Conservation (phyloP, 2,888 invertebrate species). For the Ecdyonurus torrentis region DNA sequence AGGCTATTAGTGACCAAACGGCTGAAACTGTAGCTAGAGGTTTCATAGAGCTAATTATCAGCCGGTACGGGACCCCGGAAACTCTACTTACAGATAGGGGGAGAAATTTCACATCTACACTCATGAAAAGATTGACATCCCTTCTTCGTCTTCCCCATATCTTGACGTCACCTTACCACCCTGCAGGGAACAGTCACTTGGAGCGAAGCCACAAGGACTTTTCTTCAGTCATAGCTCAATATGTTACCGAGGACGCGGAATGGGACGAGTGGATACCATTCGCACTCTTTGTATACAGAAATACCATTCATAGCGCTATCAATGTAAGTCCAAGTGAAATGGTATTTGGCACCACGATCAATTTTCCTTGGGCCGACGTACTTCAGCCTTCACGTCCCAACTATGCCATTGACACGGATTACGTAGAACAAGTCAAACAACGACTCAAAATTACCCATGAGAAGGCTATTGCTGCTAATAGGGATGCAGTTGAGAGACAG, state of each 20-base stretch:
- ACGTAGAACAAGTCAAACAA: neutral
- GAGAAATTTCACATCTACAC: neutral
- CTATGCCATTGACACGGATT: neutral
- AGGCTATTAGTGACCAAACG: constrained; percentile 15
- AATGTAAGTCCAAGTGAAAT: neutral
- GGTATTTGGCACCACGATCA: neutral
- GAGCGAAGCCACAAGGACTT: neutral
- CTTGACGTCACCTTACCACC: neutral
- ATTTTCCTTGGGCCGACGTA: neutral
- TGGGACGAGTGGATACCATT: neutral
- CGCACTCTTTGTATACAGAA: neutral
- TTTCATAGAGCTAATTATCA: neutral
- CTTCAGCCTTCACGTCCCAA: neutral
- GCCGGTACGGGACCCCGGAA: neutral
- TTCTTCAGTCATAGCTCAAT: neutral
- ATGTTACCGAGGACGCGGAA: neutral
- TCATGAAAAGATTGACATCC: constrained; percentile 8
- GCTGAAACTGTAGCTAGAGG: constrained; percentile 11
- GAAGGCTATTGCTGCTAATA: neutral
- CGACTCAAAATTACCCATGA: neutral
- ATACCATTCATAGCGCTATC: neutral
- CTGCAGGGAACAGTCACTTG: neutral
- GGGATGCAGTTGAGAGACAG: neutral
- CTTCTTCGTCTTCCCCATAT: constrained; percentile 11
- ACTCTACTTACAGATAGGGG: neutral